Conservation (phyloP, 2,888 invertebrate species). For the Drosophila recens region DNA sequence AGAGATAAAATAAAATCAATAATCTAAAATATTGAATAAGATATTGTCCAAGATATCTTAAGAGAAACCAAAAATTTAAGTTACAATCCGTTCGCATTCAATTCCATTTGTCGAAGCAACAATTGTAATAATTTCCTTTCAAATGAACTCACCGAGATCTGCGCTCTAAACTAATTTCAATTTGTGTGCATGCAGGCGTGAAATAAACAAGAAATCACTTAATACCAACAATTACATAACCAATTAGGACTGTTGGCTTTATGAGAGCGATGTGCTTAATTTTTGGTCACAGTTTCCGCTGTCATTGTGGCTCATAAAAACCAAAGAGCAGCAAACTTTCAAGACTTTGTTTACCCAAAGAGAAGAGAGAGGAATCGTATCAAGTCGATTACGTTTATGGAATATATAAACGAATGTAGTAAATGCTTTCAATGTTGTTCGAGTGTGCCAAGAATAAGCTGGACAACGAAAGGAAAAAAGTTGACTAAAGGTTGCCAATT, state of each 20-base stretch:
- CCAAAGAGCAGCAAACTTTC: conserved; percentile 58
- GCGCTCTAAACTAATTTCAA: conserved; percentile 58
- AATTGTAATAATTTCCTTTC: conserved; percentile 19
- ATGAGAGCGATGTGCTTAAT: conserved; percentile 45
- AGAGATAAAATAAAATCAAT: too few relatives aligned
- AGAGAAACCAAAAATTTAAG: not conserved
- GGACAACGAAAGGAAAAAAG: conserved; percentile 34
- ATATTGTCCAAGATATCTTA: not conserved
- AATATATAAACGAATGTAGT: conserved; percentile 58
- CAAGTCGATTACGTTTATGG: conserved; percentile 70
- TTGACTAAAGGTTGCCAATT: conserved; percentile 66
- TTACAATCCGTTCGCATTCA: not conserved
- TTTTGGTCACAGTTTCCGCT: conserved; percentile 45
- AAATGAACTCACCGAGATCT: conserved; percentile 28
- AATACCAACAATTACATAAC: conserved; percentile 78
- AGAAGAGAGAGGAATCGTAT: conserved; percentile 18
- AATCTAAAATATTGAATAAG: too few relatives aligned
- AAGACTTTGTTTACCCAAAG: conserved; percentile 10
- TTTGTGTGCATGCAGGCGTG: conserved; percentile 60
- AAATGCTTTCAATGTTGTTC: conserved; percentile 21
- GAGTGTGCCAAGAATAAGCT: conserved; percentile 39
- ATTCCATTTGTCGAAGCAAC: not conserved
- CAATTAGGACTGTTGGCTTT: conserved; percentile 67
- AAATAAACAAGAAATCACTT: conserved; percentile 81
- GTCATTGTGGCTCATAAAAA: conserved; percentile 56